These are phyloP conservation scores for Rhaphigaster nebulosa DNA, from an alignment of 2,888 invertebrate genomes.

Conservation along the genomic window DNA sequence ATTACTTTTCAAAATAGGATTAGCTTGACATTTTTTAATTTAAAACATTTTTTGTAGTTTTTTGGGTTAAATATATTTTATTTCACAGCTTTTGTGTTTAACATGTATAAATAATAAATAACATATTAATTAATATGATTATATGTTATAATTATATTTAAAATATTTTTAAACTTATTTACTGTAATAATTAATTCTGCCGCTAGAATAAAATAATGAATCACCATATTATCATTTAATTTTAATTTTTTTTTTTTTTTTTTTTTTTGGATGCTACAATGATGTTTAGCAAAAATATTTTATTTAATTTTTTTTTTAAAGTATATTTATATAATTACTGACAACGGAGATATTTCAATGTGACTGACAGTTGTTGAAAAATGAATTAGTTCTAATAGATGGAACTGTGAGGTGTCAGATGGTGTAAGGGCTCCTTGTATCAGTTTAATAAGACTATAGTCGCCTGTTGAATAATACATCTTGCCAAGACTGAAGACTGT, in stretches of 20 bases:
- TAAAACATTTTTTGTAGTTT: too few species aligned
- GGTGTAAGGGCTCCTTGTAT: slow-evolving; percentile 5
- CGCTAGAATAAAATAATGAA: too few species aligned
- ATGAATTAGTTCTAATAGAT: slow-evolving; percentile 37
- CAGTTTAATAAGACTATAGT: slow-evolving; percentile 48
- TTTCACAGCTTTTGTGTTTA: too few species aligned
- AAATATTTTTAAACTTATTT: too few species aligned
- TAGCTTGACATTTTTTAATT: too few species aligned
- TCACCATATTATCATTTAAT: too few species aligned
- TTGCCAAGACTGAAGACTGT: neutral
- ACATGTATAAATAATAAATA: too few species aligned
- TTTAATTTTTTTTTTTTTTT: neutral
- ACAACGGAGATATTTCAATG: neutral
- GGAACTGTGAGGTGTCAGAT: neutral
- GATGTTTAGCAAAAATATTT: neutral
- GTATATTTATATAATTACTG: neutral
- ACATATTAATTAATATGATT: too few species aligned
- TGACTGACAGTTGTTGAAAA: slow-evolving; percentile 4
- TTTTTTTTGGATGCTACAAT: neutral
- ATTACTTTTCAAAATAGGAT: too few species aligned
- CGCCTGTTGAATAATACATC: slow-evolving; percentile 43
- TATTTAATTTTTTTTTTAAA: neutral
- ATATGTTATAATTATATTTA: too few species aligned
- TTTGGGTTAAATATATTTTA: too few species aligned
- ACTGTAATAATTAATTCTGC: too few species aligned